A percentile compares a stretch with the other conserved stretches of the same genome.
Evolutionary conservation across 2,888 invertebrate genomes (phyloP).

Genomic region (Geophilus truncorum): DNA sequence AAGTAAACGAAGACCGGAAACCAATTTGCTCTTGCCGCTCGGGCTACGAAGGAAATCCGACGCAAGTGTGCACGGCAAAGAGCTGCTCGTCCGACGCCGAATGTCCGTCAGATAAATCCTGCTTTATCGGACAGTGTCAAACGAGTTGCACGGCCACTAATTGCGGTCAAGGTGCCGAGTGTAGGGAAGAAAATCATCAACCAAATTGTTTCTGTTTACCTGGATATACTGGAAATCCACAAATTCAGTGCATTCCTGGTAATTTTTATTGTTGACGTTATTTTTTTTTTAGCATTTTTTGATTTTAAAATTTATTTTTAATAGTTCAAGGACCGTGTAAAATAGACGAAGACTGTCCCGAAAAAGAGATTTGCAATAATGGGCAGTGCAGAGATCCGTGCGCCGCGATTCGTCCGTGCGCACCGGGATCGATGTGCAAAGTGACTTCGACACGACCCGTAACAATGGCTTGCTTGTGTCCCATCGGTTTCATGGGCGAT

Average conservation of each 20-base stretch:
- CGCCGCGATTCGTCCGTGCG: slow-evolving; percentile 49
- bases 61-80: slow-evolving; percentile 25
- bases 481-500: slow-evolving; percentile 75
- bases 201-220: slow-evolving; percentile 80
- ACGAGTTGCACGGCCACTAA: slow-evolving; percentile 58
- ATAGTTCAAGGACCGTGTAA: slow-evolving; percentile 17
- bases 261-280: background rate
- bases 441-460: slow-evolving; percentile 80
- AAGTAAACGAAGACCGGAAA: slow-evolving; percentile 60
- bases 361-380: slow-evolving; percentile 70
- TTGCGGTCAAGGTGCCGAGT: slow-evolving; percentile 71
- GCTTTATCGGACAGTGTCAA: slow-evolving; percentile 72
- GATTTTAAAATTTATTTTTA: background rate
- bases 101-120: slow-evolving; percentile 33
- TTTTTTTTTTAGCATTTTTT: background rate
- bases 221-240: slow-evolving; percentile 50
- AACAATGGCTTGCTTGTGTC: slow-evolving; percentile 80
- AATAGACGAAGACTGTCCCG: slow-evolving; percentile 54
- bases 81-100: slow-evolving; percentile 37
- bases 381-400: slow-evolving; percentile 78
- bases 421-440: slow-evolving; percentile 63
- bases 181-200: slow-evolving; percentile 69
- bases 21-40: slow-evolving; percentile 82
- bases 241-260: slow-evolving; percentile 28
- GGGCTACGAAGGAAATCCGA: slow-evolving; percentile 66